phyloP scores from a whole-genome alignment of 2,113 vertebrate genomes.

The Ranitomeya variabilis region DNA sequence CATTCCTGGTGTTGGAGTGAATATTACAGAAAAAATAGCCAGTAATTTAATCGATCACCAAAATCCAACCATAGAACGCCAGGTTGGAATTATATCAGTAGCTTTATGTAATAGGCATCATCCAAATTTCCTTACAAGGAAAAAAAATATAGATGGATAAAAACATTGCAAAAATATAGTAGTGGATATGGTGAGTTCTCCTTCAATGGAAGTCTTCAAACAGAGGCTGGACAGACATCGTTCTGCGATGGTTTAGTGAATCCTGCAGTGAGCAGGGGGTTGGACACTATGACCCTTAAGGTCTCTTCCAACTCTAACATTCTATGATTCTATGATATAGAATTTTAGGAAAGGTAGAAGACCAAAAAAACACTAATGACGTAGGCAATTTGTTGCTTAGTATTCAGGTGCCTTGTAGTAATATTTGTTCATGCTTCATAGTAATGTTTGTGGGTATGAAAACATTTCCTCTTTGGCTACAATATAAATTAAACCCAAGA shows the following conservation, averaged over 20 bases:
- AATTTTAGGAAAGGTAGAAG: not conserved
- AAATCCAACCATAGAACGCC: not conserved
- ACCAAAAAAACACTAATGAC: not conserved
- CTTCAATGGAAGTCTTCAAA: too few relatives aligned
- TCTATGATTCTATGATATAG: too few relatives aligned
- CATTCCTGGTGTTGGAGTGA: too few relatives aligned
- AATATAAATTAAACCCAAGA: not conserved
- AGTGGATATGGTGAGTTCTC: too few relatives aligned
- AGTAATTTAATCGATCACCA: too few relatives aligned
- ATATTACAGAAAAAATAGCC: too few relatives aligned
- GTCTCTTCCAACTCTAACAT: too few relatives aligned
- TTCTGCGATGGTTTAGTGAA: too few relatives aligned
- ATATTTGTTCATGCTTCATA: not conserved
- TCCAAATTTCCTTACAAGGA: not conserved
- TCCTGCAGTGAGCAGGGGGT: too few relatives aligned
- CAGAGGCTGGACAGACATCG: too few relatives aligned
- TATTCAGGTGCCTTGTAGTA: not conserved
- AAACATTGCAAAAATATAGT: not conserved
- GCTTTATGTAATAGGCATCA: not conserved
- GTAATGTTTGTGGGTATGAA: too few relatives aligned
- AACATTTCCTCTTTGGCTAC: not conserved
- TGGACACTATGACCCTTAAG: too few relatives aligned
- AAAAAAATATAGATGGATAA: not conserved
- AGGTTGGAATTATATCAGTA: not conserved
- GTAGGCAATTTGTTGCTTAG: not conserved